Evolutionary conservation across 1,140 invertebrate species (phyloP), one percentile per base, ranked within the genome.

Genomic region (Macrobrachium nipponense): DNA sequence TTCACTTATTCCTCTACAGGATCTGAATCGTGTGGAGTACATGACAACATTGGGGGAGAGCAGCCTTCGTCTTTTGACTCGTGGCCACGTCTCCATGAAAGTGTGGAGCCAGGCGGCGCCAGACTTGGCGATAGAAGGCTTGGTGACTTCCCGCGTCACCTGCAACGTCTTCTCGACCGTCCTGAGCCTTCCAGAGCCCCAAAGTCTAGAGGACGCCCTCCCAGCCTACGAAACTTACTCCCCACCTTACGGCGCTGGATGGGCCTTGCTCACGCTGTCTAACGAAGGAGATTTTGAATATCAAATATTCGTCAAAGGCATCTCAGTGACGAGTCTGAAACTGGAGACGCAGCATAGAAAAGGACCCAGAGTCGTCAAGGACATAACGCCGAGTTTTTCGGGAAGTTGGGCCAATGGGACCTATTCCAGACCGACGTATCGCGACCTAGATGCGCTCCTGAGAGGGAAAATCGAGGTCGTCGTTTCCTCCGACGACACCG

Each of bases 91-190:
- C 0, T 90, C 93, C 4, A 91, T 97, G 2, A 93, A 93, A 0
- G 91, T 96, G 3, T 93, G 94, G 89, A 95, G 94, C 0, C 92
- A 93, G 61, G 93, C 93, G 12, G 93, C 94, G 79, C 93, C 94
- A 0, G 92, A 94, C 60, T 90, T 90, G 12, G 92, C 93, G 75
- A 91, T 96, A 12, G 92, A 92, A 18, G 95, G 96, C 0, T 91
- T 91, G 17, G 93, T 96, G 8, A 92, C 94, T 10, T 94, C 95
- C 14, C 93, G 94, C 80, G 93, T 94, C 2, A 94, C 94, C 11
- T 97, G 96, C 90, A 96, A 97, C 90, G 92, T 97, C 66, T 96
- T 96, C 90, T 95, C 96, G 88, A 93, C 90, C 51, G 87, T 90
- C 23, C 83, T 91, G 12, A 87, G 76, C 36, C 64, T 36, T 27